These are phyloP conservation scores for Cyclopterus lumpus DNA, from an alignment of 2,797 vertebrate species.

Conservation along the genomic window DNA sequence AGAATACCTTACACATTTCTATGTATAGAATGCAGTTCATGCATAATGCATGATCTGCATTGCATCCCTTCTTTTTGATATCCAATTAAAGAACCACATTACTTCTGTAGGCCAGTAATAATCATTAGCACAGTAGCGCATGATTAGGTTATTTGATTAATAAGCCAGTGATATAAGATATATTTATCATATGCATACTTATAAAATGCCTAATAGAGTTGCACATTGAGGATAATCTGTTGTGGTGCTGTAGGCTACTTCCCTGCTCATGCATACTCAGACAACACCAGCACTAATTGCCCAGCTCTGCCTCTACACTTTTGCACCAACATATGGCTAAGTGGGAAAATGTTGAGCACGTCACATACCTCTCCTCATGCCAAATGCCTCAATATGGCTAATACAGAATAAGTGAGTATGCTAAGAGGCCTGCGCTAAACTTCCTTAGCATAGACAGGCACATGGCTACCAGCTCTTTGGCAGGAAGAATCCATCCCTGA, in stretches of 20 bases:
- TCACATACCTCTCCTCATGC: conserved; percentile 31
- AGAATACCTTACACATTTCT: too few relatives aligned
- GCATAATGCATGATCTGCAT: too few relatives aligned
- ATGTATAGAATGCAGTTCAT: too few relatives aligned
- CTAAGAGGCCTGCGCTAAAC: conserved; percentile 47
- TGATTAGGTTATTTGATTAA: conserved; percentile 32
- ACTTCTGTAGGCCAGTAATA: background rate
- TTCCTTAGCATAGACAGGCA: conserved; percentile 52
- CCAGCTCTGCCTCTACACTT: conserved; percentile 27
- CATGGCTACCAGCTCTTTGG: conserved; percentile 68
- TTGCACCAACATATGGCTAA: conserved; percentile 57
- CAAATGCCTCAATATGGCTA: conserved; percentile 55
- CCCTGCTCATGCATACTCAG: conserved; percentile 42
- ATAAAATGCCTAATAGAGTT: conserved; percentile 28
- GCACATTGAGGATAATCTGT: conserved; percentile 55
- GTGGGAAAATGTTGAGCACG: conserved; percentile 62
- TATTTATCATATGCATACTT: conserved; percentile 27
- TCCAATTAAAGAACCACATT: conserved; percentile 4
- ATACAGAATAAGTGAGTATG: conserved; percentile 25
- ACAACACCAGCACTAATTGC: conserved; percentile 61
- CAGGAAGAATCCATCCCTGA: conserved; percentile 60
- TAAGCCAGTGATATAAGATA: conserved; percentile 14
- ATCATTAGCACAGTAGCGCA: conserved; percentile 10
- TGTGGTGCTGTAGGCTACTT: conserved; percentile 38
- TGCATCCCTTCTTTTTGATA: background rate